Conservation (phyloP, 35 echinoderm and acorn worm species). For the Lytechinus pictus region DNA sequence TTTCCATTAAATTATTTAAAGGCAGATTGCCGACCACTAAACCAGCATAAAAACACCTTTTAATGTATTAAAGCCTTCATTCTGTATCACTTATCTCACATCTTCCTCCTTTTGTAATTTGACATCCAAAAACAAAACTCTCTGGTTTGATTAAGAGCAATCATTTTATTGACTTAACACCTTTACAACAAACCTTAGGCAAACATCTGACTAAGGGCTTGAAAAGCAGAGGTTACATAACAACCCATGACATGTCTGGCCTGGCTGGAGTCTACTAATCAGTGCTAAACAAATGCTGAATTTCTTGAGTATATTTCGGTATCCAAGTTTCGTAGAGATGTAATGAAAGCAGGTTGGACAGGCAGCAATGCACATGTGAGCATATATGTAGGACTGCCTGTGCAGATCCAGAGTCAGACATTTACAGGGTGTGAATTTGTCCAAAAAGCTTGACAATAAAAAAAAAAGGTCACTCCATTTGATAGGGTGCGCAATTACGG, state of each 20-base stretch:
- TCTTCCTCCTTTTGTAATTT: neutral
- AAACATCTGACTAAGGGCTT: conserved; percentile 7
- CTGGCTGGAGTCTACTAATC: conserved; percentile 1
- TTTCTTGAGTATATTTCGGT: neutral
- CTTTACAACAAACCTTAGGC: conserved; percentile 27
- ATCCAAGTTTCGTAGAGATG: too few relatives aligned
- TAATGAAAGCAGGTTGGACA: too few relatives aligned
- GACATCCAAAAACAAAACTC: neutral
- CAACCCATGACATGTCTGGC: neutral
- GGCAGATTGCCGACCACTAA: neutral
- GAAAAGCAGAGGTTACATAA: conserved; percentile 7
- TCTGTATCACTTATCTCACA: neutral
- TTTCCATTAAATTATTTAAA: neutral
- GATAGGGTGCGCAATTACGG: too few relatives aligned
- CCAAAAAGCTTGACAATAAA: too few relatives aligned
- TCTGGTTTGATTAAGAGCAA: conserved; percentile 5
- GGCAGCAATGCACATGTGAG: neutral
- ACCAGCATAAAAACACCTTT: neutral
- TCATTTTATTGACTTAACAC: conserved; percentile 24
- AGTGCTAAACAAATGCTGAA: conserved; percentile 1
- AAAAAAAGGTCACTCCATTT: too few relatives aligned
- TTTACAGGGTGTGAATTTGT: too few relatives aligned
- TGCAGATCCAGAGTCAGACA: too few relatives aligned
- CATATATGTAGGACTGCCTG: too few relatives aligned
- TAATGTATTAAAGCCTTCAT: too few relatives aligned